Evolutionary conservation across 1,140 invertebrate genomes (phyloP).

Genomic region (Laupala kohalensis): DNA sequence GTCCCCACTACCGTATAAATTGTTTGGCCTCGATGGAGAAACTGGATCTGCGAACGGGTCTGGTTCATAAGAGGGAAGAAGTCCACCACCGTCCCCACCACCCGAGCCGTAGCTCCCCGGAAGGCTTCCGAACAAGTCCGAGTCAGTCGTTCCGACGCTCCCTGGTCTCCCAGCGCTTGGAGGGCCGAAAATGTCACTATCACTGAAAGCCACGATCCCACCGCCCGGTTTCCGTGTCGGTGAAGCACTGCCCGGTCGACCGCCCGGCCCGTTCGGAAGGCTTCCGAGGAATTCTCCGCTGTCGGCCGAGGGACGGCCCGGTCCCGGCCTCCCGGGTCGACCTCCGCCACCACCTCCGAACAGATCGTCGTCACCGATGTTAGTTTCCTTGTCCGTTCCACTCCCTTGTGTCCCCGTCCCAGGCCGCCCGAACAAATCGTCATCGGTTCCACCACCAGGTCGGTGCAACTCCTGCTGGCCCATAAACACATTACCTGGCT

Average conservation of each 20-base stretch:
- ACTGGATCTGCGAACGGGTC: too few species aligned
- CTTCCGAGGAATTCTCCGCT: neutral
- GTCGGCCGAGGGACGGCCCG: neutral
- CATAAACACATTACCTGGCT: neutral
- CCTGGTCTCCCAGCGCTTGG: constrained; percentile 1
- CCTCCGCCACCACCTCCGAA: neutral
- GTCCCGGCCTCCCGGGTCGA: neutral
- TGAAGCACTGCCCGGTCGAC: constrained; percentile 12
- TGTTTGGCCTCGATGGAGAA: too few species aligned
- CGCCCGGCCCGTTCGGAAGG: neutral
- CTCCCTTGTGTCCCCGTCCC: constrained; percentile 9
- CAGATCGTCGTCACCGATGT: neutral
- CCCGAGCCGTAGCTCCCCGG: too few species aligned
- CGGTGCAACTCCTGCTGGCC: neutral
- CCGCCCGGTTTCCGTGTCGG: neutral
- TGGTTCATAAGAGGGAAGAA: too few species aligned
- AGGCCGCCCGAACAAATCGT: neutral
- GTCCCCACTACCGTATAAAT: too few species aligned
- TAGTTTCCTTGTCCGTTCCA: neutral
- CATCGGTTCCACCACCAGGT: constrained; percentile 1
- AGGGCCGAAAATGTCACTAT: constrained; percentile 13
- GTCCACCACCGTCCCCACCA: too few species aligned
- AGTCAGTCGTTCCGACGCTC: constrained; percentile 7
- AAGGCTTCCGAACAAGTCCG: neutral
- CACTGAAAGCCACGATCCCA: neutral